phyloP scores from a whole-genome alignment of 2,888 invertebrate genomes.

The Tethea ocularis region DNA sequence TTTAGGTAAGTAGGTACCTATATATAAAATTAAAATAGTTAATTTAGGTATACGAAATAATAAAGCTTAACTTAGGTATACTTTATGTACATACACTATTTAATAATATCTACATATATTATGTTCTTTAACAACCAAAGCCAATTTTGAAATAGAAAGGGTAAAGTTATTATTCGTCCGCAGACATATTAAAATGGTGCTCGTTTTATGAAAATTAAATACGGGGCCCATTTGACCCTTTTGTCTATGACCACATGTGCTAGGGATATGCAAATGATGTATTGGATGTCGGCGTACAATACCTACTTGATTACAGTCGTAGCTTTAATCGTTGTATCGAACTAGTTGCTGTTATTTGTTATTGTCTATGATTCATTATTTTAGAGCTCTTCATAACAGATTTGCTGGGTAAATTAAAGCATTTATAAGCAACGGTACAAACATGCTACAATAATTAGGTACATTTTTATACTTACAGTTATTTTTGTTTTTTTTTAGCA shows the following conservation, averaged over 20 bases:
- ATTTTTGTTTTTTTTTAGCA: too few species aligned
- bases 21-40: not conserved
- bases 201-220: slow-evolving; percentile 83
- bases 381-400: not conserved
- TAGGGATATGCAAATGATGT: slow-evolving; percentile 79
- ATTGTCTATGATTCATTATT: slow-evolving; percentile 14
- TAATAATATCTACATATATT: too few species aligned
- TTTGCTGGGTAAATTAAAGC: slow-evolving; percentile 12
- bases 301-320: slow-evolving; percentile 56
- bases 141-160: slow-evolving; percentile 74
- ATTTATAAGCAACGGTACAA: not conserved
- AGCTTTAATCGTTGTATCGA: slow-evolving; percentile 18
- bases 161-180: slow-evolving; percentile 71
- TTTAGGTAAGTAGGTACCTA: too few species aligned
- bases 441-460: too few species aligned
- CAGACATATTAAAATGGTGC: slow-evolving; percentile 77
- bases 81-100: slow-evolving; percentile 23
- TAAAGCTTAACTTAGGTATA: not conserved
- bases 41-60: not conserved
- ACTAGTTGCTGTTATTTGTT: slow-evolving; percentile 15
- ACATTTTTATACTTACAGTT: too few species aligned
- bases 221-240: slow-evolving; percentile 72
- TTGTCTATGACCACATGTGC: slow-evolving; percentile 81
- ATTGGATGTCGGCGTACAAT: slow-evolving; percentile 69
- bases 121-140: slow-evolving; percentile 47